Evolutionary conservation across 2,888 invertebrate species (phyloP), one percentile per base, ranked within the genome.

Genomic region (Pseudococcus jackbeardsleyi): DNA sequence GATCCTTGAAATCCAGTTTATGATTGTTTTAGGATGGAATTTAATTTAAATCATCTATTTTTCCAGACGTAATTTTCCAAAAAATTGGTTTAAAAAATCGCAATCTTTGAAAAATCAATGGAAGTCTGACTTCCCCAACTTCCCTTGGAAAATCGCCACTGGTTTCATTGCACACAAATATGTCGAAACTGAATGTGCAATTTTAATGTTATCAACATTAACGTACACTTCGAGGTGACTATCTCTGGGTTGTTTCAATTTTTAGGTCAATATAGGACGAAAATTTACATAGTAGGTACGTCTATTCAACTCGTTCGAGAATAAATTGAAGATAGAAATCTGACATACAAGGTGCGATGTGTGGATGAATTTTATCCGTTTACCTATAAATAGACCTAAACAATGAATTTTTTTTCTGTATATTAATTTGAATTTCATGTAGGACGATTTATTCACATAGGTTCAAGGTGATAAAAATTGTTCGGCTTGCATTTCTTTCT

Each of bases 371-470:
- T 59, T 72, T 39, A 72, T 26, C 17, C 39, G 17, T 26, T 11
- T 12, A 3, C 26, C 12, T 72, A 72, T 72, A 7, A 8, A 42
- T 11, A 22, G 39, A 39, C 22, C 11, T 17, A 17, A 39, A 82
- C 79, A 82, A 82, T 82, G 79, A 79, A 46, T 82, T 82, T 82
- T 82, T 79, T 82, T 9, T 82, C 1, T 22, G 17, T 77, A 12
- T 17, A 82, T 82, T 82, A 82, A 19, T 82, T 82, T 19, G 46
- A 82, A 82, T 26, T 82, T n/a, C 46, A 82, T 82, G 17, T 46
- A 82, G 46, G 46, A 82, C 46, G 79, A 82, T 82, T 82, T 82
- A 82, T 82, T 82, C 79, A 82, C 79, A 82, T 82, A 82, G 79
- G 79, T 82, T 82, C 79, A 82, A 82, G 79, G 79, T 5, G 46